Evolutionary conservation across 2,888 invertebrate genomes (phyloP).

Genomic region (Latrodectus hesperus): DNA sequence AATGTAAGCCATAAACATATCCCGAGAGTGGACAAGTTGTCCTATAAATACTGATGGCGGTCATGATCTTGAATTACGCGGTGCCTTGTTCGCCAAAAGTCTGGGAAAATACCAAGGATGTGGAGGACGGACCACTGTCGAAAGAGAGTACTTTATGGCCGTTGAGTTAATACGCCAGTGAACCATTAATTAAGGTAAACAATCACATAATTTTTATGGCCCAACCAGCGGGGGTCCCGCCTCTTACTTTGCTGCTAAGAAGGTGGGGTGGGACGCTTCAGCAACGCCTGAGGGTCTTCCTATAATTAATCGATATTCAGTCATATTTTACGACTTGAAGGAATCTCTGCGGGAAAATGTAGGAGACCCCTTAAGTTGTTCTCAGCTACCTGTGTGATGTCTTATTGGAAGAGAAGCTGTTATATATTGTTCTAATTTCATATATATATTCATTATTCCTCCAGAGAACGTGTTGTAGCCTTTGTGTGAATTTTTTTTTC

Average conservation of each 20-base stretch:
- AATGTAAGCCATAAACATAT: conserved; percentile 47
- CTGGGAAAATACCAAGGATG: conserved; percentile 29
- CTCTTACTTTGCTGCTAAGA: neutral
- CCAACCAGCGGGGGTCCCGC: neutral
- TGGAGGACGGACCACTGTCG: conserved; percentile 14
- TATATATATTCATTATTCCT: no score
- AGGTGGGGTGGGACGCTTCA: neutral
- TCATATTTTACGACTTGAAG: neutral
- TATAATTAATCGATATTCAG: neutral
- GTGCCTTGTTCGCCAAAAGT: conserved; percentile 9
- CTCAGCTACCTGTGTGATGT: no score
- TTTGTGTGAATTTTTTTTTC: no score
- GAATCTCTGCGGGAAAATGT: neutral
- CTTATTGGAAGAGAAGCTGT: no score
- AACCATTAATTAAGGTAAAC: conserved; percentile 58
- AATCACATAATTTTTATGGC: conserved; percentile 40
- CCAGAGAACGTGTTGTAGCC: no score
- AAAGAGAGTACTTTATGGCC: conserved; percentile 49
- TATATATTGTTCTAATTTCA: no score
- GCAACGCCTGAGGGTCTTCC: neutral
- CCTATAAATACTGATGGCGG: conserved; percentile 36
- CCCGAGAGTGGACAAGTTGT: conserved; percentile 32
- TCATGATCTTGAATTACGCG: conserved; percentile 53
- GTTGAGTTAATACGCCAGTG: conserved; percentile 34
- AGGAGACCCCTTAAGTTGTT: no score